These are phyloP conservation scores for Drosophila cardini DNA, from an alignment of 1,140 invertebrate genomes.

Conservation along the genomic window DNA sequence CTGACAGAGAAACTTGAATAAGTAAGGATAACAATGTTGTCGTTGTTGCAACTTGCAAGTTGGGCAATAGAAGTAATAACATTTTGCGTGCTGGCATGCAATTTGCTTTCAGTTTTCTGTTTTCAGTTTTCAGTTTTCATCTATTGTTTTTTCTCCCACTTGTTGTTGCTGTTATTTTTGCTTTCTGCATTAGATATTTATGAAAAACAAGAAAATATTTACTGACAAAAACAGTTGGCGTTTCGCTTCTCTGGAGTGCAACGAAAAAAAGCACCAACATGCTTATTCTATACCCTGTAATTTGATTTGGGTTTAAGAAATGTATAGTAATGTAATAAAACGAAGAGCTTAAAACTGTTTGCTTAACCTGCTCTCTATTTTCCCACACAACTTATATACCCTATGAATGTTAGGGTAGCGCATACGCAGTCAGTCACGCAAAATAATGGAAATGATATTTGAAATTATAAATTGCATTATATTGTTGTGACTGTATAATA, in stretches of 20 bases:
- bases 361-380: background rate
- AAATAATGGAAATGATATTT: slow-evolving; percentile 54
- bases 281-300: slow-evolving; percentile 35
- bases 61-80: slow-evolving; percentile 58
- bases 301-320: background rate
- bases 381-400: slow-evolving; percentile 36
- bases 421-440: slow-evolving; percentile 38
- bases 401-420: slow-evolving; percentile 7
- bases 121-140: slow-evolving; percentile 65
- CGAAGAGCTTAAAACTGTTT: too few relatives aligned
- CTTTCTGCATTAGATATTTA: slow-evolving; percentile 68
- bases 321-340: too few relatives aligned
- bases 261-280: background rate
- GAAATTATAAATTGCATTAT: slow-evolving; percentile 65
- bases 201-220: slow-evolving; percentile 58
- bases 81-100: slow-evolving; percentile 77
- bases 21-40: slow-evolving; percentile 39
- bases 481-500: slow-evolving; percentile 29
- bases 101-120: slow-evolving; percentile 65
- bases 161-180: slow-evolving; percentile 1
- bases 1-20: slow-evolving; percentile 40
- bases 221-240: slow-evolving; percentile 59
- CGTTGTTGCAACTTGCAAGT: slow-evolving; percentile 37
- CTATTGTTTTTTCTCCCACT: slow-evolving; percentile 21
- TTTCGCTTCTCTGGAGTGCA: slow-evolving; percentile 4